phyloP scores from a whole-genome alignment of 2,888 invertebrate genomes.

The Agriopis leucophaearia region DNA sequence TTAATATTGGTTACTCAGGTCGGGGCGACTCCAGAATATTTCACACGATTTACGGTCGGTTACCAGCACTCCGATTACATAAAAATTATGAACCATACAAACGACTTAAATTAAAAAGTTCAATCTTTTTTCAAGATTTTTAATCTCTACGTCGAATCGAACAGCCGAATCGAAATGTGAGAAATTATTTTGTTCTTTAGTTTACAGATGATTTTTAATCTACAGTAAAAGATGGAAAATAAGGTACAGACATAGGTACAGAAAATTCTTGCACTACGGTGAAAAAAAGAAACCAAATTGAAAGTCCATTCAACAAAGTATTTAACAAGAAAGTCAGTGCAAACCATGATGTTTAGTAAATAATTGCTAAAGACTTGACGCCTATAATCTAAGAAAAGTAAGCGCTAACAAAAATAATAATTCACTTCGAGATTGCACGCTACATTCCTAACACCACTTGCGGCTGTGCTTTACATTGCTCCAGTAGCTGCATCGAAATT shows the following conservation, averaged over 20 bases:
- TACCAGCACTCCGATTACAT: not conserved
- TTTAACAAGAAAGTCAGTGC: not conserved
- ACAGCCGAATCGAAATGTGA: not conserved
- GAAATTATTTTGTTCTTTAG: not conserved
- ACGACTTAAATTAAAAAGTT: not conserved
- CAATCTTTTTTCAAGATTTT: constrained; percentile 6
- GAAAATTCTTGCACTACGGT: constrained; percentile 1
- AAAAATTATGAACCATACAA: not conserved
- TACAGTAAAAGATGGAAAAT: not conserved
- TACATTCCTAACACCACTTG: not conserved
- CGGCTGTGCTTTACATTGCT: constrained; percentile 1
- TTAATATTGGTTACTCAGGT: not conserved
- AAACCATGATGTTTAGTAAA: not conserved
- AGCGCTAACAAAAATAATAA: constrained; percentile 14
- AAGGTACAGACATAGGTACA: not conserved
- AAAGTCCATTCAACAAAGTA: constrained; percentile 8
- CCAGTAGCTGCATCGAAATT: not conserved
- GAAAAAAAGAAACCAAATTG: not conserved
- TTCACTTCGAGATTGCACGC: constrained; percentile 17
- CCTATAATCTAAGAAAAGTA: constrained; percentile 20
- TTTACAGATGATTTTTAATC: not conserved
- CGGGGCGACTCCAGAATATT: not conserved
- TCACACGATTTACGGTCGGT: not conserved
- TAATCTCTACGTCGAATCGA: not conserved
- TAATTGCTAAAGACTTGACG: constrained; percentile 6